Evolutionary conservation across 2,113 vertebrate genomes (phyloP), one percentile per base, ranked within the genome.

Genomic region (Vidua chalybeata): DNA sequence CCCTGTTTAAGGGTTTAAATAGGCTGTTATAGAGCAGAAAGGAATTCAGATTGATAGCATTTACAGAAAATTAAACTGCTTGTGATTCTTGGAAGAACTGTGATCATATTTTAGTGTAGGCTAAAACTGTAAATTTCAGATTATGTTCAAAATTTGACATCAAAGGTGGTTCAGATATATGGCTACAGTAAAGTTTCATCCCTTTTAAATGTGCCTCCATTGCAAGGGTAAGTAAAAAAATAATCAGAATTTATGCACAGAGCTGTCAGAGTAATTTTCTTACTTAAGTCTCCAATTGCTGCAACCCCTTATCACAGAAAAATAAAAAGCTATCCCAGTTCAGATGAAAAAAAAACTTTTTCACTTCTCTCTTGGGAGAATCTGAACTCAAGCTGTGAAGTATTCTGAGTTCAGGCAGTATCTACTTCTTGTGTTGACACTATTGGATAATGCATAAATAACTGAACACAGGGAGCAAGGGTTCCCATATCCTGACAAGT

Each of bases 181-280:
- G 27, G 19, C 52, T 84, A 77, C 74, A 75, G 81, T 91, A 89
- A 94, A 83, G 74, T 93, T 46, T 96, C 84, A 91, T 69, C 28
- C 54, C n/a, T 91, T 83, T 62, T 69, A 91, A 91, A 82, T 46
- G 46, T 59, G 52, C 15, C 21, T 74, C 67, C 56, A 89, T 58
- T 90, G 91, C 88, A 96, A 93, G 52, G 84, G 75, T 93, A 95
- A 95, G 92, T 97, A 58, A 94, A 93, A 93, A 89, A 79, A 52
- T 91, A 59, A 95, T 90, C 69, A 94, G 80, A 96, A 93, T 97
- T 96, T 96, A 91, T 90, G 93, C 91, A 94, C 90, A 97, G 87
- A 84, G 43, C 16, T 71, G 35, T 33, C 66, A 1, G 23, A 90
- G 75, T 84, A 86, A 62, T 90, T 88, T 90, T 81, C 43, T 71